Conservation (phyloP, 2,797 vertebrate genomes). For the Propithecus deckenii region DNA sequence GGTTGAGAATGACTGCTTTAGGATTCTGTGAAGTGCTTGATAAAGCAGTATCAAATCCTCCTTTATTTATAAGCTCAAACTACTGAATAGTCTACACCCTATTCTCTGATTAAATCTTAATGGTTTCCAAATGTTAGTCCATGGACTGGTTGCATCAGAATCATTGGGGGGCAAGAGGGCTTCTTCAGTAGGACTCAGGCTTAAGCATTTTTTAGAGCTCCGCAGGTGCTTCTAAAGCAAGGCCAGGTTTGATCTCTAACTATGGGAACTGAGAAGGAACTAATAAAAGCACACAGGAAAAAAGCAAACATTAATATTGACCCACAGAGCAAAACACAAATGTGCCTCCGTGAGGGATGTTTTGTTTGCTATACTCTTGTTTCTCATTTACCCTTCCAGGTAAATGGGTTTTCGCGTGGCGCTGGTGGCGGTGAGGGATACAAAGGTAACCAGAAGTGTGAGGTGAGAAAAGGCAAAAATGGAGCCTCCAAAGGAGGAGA, state of each 20-base stretch:
- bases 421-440: not conserved
- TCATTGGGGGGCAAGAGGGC: not conserved
- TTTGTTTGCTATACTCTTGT: conserved; percentile 20
- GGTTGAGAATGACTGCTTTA: not conserved
- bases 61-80: conserved; percentile 17
- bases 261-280: conserved; percentile 9
- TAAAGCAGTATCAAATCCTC: not conserved
- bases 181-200: not conserved
- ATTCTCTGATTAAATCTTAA: conserved; percentile 16
- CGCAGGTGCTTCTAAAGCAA: conserved; percentile 8
- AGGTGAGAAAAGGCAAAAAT: not conserved
- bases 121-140: conserved; percentile 32
- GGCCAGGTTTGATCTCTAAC: conserved; percentile 11
- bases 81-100: not conserved
- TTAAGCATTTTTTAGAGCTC: conserved; percentile 42
- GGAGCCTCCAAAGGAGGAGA: not conserved
- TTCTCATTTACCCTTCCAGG: not conserved
- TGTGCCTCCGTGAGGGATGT: not conserved
- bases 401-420: not conserved
- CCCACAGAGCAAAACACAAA: conserved; percentile 4
- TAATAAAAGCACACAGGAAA: conserved; percentile 49
- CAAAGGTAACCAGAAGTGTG: not conserved
- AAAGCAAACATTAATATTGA: conserved; percentile 9
- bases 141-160: conserved; percentile 6
- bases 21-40: not conserved